Base-by-base conservation (phyloP, 2,888 invertebrate genomes). In the Idaea biselata region DNA sequence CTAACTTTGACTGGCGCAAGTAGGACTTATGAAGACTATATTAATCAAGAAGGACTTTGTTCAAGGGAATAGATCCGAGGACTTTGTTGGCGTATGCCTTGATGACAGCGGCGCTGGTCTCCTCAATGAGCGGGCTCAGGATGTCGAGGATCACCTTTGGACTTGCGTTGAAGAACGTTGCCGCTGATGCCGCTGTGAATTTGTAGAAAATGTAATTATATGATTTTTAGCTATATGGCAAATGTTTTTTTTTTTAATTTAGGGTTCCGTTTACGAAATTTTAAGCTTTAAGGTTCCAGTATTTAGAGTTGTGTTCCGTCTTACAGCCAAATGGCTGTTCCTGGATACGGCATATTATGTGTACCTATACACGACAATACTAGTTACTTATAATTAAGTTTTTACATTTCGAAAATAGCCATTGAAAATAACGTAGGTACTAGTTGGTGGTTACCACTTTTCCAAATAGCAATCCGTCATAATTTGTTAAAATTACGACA, bases 121-220 rank as follows among this genome's bases (percentile, higher is more conserved):
- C 95, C 61, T 95, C 94, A 58, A 95, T 94, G 55, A 96, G 94
- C 0, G 96, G 96, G 77, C 93, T 94, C 55, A 96, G 86, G 59
- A 96, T 94, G 69, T 96, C 95, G 82, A 96, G 83, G 4, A 96
- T 94, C 8, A 94, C 86, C 60, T 94, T 89, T 0, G 95, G 94
- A 76, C 95, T 95, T 65, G 94, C 93, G 74, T 96, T 95, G 93
- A 95, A 95, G 90, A 96, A 96, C 6, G 93, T 89, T 0, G 93
- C 93, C n/a, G 95, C 95, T 44, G 95, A 93, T 62, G 94, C 89
- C 59, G 95, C 96, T 96, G 89, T 44, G 78, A 83, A 61, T 63
- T 33, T 16, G 18, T n/a, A 61, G 18, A 56, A 18, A 18, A 18
- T 33, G 55, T 6, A 3, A n/a, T n/a, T n/a, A n/a, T n/a, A n/a